A percentile compares a stretch with the other conserved stretches of the same genome.
Conservation (phyloP, 37 sponge, comb jelly and placozoan species). For the Chondrosia reniformis region DNA sequence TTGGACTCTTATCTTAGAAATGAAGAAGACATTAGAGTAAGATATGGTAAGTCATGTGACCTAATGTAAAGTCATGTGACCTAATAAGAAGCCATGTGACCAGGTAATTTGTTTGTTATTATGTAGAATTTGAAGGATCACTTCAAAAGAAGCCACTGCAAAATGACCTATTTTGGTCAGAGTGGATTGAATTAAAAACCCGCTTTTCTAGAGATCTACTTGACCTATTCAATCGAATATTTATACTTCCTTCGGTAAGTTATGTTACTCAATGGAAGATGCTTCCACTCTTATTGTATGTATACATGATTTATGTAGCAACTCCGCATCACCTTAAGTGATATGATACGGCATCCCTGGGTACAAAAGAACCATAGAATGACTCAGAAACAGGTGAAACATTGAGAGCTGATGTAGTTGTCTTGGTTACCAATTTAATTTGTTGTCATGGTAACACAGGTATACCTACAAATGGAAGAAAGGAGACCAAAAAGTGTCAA, state of each 20-base stretch:
- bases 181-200: slow-evolving; percentile 38
- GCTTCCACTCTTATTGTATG: not conserved
- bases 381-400: slow-evolving; percentile 26
- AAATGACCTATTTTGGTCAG: slow-evolving; percentile 61
- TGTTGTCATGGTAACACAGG: no score
- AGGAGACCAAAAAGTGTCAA: slow-evolving; percentile 48
- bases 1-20: slow-evolving; percentile 66
- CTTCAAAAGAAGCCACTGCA: slow-evolving; percentile 6
- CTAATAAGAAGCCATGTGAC: no score
- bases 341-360: slow-evolving; percentile 64
- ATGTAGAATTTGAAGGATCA: slow-evolving; percentile 4
- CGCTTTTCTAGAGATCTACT: slow-evolving; percentile 31
- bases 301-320: not conserved
- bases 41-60: not conserved
- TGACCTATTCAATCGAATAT: slow-evolving; percentile 73
- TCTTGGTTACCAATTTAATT: not conserved
- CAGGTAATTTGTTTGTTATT: not conserved
- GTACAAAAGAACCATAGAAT: not conserved
- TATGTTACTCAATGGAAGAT: not conserved
- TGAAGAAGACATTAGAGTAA: not conserved
- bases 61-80: not conserved
- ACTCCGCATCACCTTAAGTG: slow-evolving; percentile 40
- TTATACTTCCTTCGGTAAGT: slow-evolving; percentile 48
- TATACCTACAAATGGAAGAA: not conserved
- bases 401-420: not conserved